These are phyloP conservation scores for Pedicia rivosa DNA, from an alignment of 2,888 invertebrate genomes.

Conservation along the genomic window DNA sequence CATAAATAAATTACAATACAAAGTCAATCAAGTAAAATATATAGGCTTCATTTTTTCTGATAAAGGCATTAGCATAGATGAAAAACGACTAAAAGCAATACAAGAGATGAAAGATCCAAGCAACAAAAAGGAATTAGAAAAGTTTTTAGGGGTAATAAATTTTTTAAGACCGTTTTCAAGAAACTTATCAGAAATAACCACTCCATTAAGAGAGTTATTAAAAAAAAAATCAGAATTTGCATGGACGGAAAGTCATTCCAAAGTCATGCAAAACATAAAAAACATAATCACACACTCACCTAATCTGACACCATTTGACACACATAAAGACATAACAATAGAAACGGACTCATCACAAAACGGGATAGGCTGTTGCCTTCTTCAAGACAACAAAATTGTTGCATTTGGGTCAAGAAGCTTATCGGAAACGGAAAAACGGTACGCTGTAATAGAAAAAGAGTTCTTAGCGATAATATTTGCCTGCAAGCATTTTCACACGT, in stretches of 20 bases:
- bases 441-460: constrained; percentile 14
- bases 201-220: constrained; percentile 10
- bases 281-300: constrained; percentile 8
- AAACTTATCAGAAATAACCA: constrained; percentile 9
- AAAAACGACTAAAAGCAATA: constrained; percentile 4
- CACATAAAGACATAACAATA: constrained; percentile 7
- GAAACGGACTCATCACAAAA: constrained; percentile 12
- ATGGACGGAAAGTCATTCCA: constrained; percentile 10
- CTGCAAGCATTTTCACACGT: constrained; percentile 7
- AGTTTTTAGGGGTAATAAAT: constrained; percentile 10
- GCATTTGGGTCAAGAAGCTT: constrained; percentile 16
- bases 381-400: constrained; percentile 9
- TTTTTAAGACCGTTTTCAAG: constrained; percentile 9
- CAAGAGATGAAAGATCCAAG: constrained; percentile 3
- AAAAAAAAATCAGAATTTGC: constrained; percentile 9
- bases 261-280: constrained; percentile 10
- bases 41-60: constrained; percentile 9
- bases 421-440: constrained; percentile 15
- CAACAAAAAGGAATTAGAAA: constrained; percentile 7
- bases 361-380: constrained; percentile 11
- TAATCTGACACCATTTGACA: constrained; percentile 9
- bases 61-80: background rate
- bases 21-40: constrained; percentile 7
- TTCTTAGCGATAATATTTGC: constrained; percentile 8
- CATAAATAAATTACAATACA: constrained; percentile 9